A percentile compares a stretch with the other conserved stretches of the same genome.
phyloP scores from a whole-genome alignment of 2,113 vertebrate species.

The Scomber scombrus region DNA sequence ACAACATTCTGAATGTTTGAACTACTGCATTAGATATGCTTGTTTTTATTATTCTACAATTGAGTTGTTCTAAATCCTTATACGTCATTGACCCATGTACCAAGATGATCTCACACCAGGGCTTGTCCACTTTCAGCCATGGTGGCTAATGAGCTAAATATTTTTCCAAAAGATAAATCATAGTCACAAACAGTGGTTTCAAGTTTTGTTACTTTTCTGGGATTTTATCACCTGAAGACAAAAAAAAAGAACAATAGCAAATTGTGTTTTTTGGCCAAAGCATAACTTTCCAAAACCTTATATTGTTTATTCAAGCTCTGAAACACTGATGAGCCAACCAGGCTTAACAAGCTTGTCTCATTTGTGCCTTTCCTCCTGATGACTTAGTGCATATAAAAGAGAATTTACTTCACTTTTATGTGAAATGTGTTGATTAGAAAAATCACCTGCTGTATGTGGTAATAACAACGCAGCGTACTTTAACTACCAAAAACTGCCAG shows the following conservation, averaged over 20 bases:
- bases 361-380: slow-evolving; percentile 27
- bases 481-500: slow-evolving; percentile 27
- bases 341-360: slow-evolving; percentile 35
- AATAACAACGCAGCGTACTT: slow-evolving; percentile 10
- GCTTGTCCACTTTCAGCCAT: not conserved
- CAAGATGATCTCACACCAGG: slow-evolving; percentile 6
- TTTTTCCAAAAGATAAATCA: slow-evolving; percentile 6
- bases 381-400: slow-evolving; percentile 44
- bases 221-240: slow-evolving; percentile 1
- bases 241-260: not conserved
- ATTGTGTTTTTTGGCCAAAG: not conserved
- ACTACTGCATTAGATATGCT: no score
- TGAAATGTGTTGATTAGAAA: slow-evolving; percentile 56
- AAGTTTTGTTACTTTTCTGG: not conserved
- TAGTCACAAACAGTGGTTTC: not conserved
- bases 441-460: slow-evolving; percentile 18
- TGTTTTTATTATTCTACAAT: no score
- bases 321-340: not conserved
- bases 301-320: not conserved
- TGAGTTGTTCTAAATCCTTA: no score
- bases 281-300: not conserved
- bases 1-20: no score
- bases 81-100: no score
- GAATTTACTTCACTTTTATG: slow-evolving; percentile 48
- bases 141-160: slow-evolving; percentile 37